phyloP scores from a whole-genome alignment of 2,888 invertebrate genomes.

The Therioaphis trifolii region DNA sequence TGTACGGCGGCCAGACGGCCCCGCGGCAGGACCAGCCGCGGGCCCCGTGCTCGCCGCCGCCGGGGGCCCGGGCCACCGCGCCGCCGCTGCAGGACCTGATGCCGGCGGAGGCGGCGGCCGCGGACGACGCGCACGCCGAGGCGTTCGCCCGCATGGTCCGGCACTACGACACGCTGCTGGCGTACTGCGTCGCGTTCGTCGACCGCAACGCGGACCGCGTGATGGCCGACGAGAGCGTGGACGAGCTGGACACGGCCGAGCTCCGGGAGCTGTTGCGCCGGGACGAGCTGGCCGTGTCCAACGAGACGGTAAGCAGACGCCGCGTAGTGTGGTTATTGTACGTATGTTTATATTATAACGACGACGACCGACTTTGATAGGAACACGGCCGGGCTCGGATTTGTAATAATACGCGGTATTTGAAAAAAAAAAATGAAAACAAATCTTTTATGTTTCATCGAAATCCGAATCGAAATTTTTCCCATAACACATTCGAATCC shows the following conservation, averaged over 20 bases:
- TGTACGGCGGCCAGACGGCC: slow-evolving; percentile 66
- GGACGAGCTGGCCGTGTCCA: slow-evolving; percentile 76
- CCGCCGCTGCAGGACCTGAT: slow-evolving; percentile 48
- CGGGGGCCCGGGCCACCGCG: slow-evolving; percentile 36
- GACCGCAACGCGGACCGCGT: slow-evolving; percentile 73
- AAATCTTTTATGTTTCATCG: too few relatives aligned
- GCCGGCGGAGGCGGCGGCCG: slow-evolving; percentile 12
- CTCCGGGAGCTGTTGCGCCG: slow-evolving; percentile 76
- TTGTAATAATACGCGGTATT: too few relatives aligned
- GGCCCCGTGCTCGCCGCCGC: slow-evolving; percentile 22
- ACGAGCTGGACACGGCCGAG: slow-evolving; percentile 76
- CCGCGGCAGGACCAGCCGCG: slow-evolving; percentile 42
- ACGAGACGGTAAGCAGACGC: slow-evolving; percentile 65
- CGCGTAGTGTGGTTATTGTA: too few relatives aligned
- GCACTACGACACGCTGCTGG: slow-evolving; percentile 68
- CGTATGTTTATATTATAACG: too few relatives aligned
- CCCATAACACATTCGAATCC: too few relatives aligned
- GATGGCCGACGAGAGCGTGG: slow-evolving; percentile 72
- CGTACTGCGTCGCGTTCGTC: slow-evolving; percentile 76
- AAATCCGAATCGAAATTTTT: too few relatives aligned
- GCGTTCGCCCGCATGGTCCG: slow-evolving; percentile 45
- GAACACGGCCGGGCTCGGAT: neutral
- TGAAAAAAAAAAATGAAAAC: too few relatives aligned
- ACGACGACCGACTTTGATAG: too few relatives aligned
- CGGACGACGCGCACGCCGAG: slow-evolving; percentile 48